These are phyloP conservation scores for Coreius guichenoti DNA, from an alignment of 2,797 vertebrate genomes.

Conservation along the genomic window DNA sequence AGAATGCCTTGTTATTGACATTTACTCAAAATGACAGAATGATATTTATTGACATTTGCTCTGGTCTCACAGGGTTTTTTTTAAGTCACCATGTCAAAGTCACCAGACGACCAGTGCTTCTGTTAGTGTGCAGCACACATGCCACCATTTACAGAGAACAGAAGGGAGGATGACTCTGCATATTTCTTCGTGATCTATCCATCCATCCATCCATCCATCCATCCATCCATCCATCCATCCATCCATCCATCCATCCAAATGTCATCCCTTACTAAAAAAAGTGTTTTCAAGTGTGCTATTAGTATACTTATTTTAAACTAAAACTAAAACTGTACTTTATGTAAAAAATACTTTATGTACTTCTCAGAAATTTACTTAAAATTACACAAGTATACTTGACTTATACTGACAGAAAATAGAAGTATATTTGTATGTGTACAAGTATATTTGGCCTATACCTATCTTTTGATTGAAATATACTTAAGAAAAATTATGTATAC, in stretches of 20 bases:
- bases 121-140: conserved; percentile 18
- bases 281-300: background rate
- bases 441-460: background rate
- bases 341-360: too few relatives aligned
- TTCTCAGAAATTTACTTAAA: too few relatives aligned
- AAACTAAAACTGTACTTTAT: background rate
- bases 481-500: background rate
- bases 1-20: conserved; percentile 34
- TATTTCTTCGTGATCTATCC: background rate
- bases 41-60: conserved; percentile 38
- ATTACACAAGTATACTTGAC: background rate
- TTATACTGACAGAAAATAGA: too few relatives aligned
- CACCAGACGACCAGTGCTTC: background rate
- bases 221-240: background rate
- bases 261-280: too few relatives aligned
- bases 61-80: conserved; percentile 12
- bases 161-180: background rate
- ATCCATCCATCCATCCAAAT: background rate
- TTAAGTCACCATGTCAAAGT: conserved; percentile 28
- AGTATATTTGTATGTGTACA: too few relatives aligned
- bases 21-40: conserved; percentile 33
- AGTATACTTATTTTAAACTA: background rate
- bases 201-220: background rate
- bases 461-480: background rate
- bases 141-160: background rate